Conservation (phyloP, 2,113 vertebrate genomes). For the Donacobius atricapilla region DNA sequence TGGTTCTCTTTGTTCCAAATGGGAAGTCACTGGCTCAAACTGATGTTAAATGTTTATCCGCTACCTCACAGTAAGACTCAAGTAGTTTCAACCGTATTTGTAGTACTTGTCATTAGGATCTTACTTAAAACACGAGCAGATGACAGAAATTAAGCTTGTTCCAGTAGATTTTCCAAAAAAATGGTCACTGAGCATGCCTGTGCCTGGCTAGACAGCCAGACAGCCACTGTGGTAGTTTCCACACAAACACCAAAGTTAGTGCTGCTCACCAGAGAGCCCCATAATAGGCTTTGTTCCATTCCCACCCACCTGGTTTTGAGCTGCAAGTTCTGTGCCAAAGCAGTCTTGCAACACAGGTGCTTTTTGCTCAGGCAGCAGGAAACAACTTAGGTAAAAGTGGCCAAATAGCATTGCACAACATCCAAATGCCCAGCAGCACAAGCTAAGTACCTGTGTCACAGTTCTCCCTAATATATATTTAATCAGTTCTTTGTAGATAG, state of each 20-base stretch:
- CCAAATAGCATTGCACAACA: neutral
- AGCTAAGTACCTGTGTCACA: neutral
- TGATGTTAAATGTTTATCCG: neutral
- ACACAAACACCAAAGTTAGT: neutral
- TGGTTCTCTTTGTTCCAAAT: neutral
- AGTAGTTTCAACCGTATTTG: neutral
- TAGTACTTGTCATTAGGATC: neutral
- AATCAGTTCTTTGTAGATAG: neutral
- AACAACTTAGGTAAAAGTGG: neutral
- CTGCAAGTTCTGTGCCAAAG: neutral
- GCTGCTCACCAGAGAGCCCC: neutral
- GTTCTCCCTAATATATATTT: neutral
- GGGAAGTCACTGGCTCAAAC: neutral
- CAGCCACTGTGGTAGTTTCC: accelerated
- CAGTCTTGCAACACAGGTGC: neutral
- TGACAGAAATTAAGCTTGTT: neutral
- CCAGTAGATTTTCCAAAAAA: neutral
- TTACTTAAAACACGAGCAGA: neutral
- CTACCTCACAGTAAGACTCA: neutral
- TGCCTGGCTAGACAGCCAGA: neutral
- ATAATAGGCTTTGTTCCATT: neutral
- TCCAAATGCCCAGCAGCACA: neutral
- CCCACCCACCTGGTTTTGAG: neutral
- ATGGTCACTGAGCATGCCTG: neutral
- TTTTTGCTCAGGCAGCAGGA: neutral